These are phyloP conservation scores for Cyrtodaria siliqua DNA, from an alignment of 2,888 invertebrate genomes.

Conservation along the genomic window DNA sequence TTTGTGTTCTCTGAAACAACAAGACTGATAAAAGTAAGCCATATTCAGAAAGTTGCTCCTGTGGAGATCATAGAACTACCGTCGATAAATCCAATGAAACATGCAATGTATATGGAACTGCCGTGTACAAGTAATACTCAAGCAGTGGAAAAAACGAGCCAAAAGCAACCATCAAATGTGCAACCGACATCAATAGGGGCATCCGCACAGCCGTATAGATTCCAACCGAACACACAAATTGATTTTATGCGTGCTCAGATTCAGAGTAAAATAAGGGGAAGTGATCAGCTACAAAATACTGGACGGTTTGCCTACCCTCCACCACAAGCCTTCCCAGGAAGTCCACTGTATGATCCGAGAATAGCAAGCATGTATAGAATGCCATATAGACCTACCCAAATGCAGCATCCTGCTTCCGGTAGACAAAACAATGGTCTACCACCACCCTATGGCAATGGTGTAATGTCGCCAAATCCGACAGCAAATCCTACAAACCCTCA, in stretches of 20 bases:
- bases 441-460: background rate
- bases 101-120: slow-evolving; percentile 81
- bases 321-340: slow-evolving; percentile 16
- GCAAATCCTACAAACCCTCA: background rate
- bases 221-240: slow-evolving; percentile 33
- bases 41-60: slow-evolving; percentile 72
- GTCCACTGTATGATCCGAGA: slow-evolving; percentile 41
- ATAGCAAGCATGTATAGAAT: slow-evolving; percentile 37
- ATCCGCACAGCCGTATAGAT: slow-evolving; percentile 41
- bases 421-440: background rate
- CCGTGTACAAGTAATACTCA: slow-evolving; percentile 43
- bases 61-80: slow-evolving; percentile 80
- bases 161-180: background rate
- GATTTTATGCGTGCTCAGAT: slow-evolving; percentile 24
- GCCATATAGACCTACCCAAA: slow-evolving; percentile 12
- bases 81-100: slow-evolving; percentile 80
- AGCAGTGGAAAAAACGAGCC: background rate
- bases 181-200: background rate
- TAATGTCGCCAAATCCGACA: no score
- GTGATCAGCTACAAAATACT: background rate
- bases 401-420: background rate
- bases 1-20: slow-evolving; percentile 82
- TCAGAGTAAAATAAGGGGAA: background rate
- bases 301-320: no score
- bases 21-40: slow-evolving; percentile 76